Evolutionary conservation across 2,113 vertebrate genomes (phyloP).

Genomic region (Oncorhynchus nerka): DNA sequence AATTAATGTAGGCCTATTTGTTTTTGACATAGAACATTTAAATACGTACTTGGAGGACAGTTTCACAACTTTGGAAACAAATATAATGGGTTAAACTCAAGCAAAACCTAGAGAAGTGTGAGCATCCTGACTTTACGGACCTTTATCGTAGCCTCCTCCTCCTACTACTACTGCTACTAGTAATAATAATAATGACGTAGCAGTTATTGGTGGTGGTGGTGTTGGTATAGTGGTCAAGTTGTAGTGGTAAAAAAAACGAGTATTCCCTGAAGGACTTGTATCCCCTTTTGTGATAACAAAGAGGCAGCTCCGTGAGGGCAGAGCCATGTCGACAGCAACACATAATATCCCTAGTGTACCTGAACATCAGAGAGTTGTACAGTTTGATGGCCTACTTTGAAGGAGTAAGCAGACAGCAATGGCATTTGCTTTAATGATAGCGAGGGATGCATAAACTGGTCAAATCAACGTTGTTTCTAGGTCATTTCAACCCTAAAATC

Average conservation of each 20-base stretch:
- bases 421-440: conserved; percentile 67
- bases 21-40: no score
- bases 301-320: not conserved
- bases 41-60: no score
- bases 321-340: not conserved
- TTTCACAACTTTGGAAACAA: not conserved
- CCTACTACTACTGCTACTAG: not conserved
- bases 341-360: conserved; percentile 18
- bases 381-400: conserved; percentile 22
- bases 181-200: not conserved
- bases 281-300: conserved; percentile 11
- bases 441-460: conserved; percentile 1
- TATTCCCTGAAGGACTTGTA: not conserved
- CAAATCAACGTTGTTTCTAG: no score
- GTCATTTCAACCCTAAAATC: no score
- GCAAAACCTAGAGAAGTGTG: not conserved
- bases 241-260: not conserved
- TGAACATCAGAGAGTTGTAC: conserved; percentile 11
- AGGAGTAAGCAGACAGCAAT: conserved; percentile 32
- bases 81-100: not conserved
- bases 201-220: not conserved
- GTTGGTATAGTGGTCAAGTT: not conserved
- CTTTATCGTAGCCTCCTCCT: no score
- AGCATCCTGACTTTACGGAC: not conserved
- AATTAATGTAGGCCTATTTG: no score